Percentiles rank a stretch among this genome's conserved stretches.
Evolutionary conservation across 2,888 invertebrate genomes (phyloP).

Genomic region (Agonopterix heracliana): DNA sequence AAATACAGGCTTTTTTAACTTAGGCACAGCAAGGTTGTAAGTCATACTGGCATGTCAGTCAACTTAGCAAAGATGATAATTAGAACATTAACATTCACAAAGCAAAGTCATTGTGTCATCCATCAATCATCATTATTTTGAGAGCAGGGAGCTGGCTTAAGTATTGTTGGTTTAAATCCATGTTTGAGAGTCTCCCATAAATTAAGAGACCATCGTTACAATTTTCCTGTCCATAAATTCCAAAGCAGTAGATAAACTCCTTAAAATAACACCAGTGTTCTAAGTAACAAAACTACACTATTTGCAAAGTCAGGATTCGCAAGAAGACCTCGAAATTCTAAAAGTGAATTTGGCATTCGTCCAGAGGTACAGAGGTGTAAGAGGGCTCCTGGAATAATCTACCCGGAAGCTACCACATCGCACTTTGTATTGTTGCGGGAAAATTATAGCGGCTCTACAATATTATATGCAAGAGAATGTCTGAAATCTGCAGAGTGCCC

Average conservation of each 20-base stretch:
- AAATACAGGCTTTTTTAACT: no score
- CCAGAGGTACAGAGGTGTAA: conserved; percentile 42
- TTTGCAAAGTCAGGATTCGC: conserved; percentile 1
- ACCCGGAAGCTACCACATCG: conserved; percentile 21
- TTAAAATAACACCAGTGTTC: not conserved
- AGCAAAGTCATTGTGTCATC: no score
- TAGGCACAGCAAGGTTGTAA: no score
- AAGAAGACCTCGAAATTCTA: conserved; percentile 41
- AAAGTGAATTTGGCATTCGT: conserved; percentile 40
- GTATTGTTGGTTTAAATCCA: no score
- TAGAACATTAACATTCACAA: no score
- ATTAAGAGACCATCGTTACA: no score
- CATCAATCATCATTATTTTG: no score
- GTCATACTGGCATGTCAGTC: no score
- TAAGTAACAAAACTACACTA: not conserved
- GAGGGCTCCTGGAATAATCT: conserved; percentile 19
- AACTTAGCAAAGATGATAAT: no score
- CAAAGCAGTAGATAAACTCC: not conserved
- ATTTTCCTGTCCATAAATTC: no score
- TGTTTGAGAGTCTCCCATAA: no score
- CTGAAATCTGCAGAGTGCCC: not conserved
- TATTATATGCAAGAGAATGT: not conserved
- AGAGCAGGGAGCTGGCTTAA: no score
- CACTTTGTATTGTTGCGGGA: conserved; percentile 10
- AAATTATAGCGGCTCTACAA: conserved; percentile 6